Evolutionary conservation across 2,113 vertebrate genomes (phyloP).

Genomic region (Etheostoma cragini): DNA sequence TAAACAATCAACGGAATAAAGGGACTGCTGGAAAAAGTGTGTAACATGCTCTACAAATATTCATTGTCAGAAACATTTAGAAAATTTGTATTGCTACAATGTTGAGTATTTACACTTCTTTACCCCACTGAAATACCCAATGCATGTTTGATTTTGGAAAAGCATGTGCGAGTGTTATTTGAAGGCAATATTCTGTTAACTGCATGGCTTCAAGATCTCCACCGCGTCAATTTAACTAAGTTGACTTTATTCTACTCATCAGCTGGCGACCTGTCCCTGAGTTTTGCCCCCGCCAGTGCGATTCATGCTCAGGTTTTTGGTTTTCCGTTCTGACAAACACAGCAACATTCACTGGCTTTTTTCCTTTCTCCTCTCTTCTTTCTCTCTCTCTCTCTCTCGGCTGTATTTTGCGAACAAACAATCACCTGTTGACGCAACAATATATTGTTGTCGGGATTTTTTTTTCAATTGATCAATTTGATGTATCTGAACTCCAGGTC

Average conservation of each 20-base stretch:
- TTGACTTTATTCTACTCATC: conserved; percentile 56
- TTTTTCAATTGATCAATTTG: conserved; percentile 63
- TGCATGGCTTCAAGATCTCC: conserved; percentile 81
- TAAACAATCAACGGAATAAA: conserved; percentile 67
- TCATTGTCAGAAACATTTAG: conserved; percentile 62
- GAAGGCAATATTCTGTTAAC: conserved; percentile 79
- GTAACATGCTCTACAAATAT: conserved; percentile 70
- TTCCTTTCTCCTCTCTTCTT: background rate
- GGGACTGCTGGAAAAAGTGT: conserved; percentile 62
- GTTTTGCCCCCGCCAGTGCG: conserved; percentile 27
- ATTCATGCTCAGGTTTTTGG: conserved; percentile 70
- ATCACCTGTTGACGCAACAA: conserved; percentile 79
- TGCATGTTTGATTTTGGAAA: conserved; percentile 83
- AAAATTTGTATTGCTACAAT: conserved; percentile 72
- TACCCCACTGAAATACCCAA: conserved; percentile 63
- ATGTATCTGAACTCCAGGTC: conserved; percentile 74
- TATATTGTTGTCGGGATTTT: conserved; percentile 73
- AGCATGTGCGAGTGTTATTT: conserved; percentile 82
- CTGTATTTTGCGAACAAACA: conserved; percentile 83
- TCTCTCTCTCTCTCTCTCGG: conserved; percentile 49
- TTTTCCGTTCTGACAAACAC: conserved; percentile 51
- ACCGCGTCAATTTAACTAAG: conserved; percentile 63
- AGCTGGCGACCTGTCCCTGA: conserved; percentile 48
- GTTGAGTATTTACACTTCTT: conserved; percentile 67
- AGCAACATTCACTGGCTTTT: conserved; percentile 52